phyloP scores from a whole-genome alignment of 2,797 vertebrate species.

The Etheostoma nigrum region DNA sequence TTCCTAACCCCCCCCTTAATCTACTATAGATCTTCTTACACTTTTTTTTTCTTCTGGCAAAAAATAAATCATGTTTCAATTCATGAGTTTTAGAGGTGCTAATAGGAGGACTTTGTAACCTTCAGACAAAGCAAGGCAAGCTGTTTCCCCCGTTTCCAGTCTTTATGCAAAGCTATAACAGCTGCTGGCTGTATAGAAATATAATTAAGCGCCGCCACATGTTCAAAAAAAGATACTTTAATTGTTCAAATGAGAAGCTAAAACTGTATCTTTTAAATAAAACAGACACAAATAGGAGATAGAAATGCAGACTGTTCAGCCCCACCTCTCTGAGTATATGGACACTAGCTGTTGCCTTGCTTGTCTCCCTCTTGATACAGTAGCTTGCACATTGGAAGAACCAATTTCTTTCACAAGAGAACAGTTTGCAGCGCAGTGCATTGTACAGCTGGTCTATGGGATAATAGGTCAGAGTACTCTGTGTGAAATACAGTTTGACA shows the following conservation, averaged over 20 bases:
- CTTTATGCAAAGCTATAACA: slow-evolving; percentile 9
- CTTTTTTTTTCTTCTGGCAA: neutral
- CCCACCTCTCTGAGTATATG: slow-evolving; percentile 22
- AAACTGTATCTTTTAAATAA: slow-evolving; percentile 28
- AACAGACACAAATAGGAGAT: slow-evolving; percentile 36
- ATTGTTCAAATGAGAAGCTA: slow-evolving; percentile 13
- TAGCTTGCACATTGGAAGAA: slow-evolving; percentile 67
- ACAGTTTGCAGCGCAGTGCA: slow-evolving; percentile 61
- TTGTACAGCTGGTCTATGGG: slow-evolving; percentile 75
- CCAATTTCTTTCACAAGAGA: slow-evolving; percentile 72
- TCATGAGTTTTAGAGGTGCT: neutral
- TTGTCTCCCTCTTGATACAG: slow-evolving; percentile 65
- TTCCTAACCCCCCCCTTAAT: neutral
- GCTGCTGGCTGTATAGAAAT: slow-evolving; percentile 8
- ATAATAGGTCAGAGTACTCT: slow-evolving; percentile 82
- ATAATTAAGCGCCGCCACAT: slow-evolving; percentile 9
- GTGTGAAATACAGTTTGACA: slow-evolving; percentile 84
- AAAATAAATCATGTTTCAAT: neutral
- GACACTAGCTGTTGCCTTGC: slow-evolving; percentile 64
- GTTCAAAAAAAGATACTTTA: slow-evolving; percentile 22
- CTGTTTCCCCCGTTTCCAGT: neutral
- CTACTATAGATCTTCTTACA: too few species aligned
- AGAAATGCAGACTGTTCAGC: slow-evolving; percentile 28
- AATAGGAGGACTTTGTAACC: neutral
- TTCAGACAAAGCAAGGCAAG: neutral